Evolutionary conservation across 2,113 vertebrate species (phyloP).

Genomic region (Pterocles orientalis): DNA sequence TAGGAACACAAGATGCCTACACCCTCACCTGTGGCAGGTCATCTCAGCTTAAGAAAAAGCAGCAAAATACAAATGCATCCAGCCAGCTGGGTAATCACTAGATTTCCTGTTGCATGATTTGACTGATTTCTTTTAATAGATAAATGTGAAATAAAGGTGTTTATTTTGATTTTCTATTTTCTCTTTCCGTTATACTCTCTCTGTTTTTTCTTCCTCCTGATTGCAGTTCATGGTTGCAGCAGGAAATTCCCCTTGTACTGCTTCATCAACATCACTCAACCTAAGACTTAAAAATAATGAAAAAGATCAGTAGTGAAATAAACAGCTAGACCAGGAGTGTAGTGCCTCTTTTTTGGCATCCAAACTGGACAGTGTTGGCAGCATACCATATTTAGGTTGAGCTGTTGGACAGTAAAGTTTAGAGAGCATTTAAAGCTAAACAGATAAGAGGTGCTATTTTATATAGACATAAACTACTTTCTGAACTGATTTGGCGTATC

Average conservation of each 20-base stretch:
- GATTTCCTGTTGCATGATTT: conserved; percentile 28
- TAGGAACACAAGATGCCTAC: conserved; percentile 79
- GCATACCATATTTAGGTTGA: neutral
- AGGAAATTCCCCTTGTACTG: neutral
- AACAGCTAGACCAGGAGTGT: neutral
- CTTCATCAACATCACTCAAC: neutral
- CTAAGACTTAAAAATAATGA: neutral
- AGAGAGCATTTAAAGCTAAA: neutral
- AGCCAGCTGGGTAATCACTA: conserved; percentile 75
- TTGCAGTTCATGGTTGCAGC: neutral
- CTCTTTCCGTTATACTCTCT: neutral
- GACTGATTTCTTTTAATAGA: neutral
- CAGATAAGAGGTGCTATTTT: neutral
- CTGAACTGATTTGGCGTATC: neutral
- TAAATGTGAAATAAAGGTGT: neutral
- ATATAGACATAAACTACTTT: neutral
- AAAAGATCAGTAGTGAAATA: neutral
- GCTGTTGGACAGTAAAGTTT: neutral
- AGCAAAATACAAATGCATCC: conserved; percentile 74
- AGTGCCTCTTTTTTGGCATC: neutral
- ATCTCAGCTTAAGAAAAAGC: conserved; percentile 73
- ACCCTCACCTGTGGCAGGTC: conserved; percentile 77
- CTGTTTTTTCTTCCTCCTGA: neutral
- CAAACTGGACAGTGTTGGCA: neutral
- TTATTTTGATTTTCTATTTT: neutral